Conservation (phyloP, 2,113 vertebrate genomes). For the Octodon degus region DNA sequence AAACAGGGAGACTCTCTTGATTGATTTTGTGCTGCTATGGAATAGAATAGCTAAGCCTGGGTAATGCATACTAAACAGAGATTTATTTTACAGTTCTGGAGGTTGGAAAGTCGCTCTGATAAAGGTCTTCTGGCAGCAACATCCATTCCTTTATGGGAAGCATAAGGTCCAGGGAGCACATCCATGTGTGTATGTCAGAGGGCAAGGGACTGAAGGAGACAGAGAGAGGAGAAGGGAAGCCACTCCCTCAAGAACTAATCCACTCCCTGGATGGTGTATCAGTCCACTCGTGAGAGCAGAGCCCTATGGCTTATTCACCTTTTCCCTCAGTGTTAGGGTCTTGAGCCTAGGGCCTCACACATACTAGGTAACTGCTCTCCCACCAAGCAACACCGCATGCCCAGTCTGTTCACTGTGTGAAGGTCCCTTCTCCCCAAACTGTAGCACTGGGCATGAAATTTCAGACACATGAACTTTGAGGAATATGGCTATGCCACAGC, state of each 20-base stretch:
- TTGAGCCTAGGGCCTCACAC: not conserved
- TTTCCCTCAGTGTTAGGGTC: not conserved
- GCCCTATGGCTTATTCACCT: not conserved
- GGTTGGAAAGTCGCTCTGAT: not conserved
- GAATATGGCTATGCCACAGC: not conserved
- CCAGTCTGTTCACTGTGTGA: not conserved
- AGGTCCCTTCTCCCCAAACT: not conserved
- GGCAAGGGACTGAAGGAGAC: not conserved
- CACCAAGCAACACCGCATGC: not conserved
- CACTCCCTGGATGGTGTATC: not conserved
- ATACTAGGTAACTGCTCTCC: not conserved
- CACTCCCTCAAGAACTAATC: not conserved
- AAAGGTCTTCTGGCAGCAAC: not conserved
- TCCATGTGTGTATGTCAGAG: not conserved
- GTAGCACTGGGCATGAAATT: not conserved
- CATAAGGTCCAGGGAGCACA: not conserved
- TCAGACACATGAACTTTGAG: not conserved
- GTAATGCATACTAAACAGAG: not conserved
- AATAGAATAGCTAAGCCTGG: too few species aligned
- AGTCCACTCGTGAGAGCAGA: not conserved
- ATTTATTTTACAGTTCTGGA: not conserved
- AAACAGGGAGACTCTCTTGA: not conserved
- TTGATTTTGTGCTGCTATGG: not conserved
- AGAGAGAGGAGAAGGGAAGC: not conserved
- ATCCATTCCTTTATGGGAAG: not conserved